These are phyloP conservation scores for Psilanteris sp. DNA, from an alignment of 1,140 invertebrate species.

Conservation along the genomic window DNA sequence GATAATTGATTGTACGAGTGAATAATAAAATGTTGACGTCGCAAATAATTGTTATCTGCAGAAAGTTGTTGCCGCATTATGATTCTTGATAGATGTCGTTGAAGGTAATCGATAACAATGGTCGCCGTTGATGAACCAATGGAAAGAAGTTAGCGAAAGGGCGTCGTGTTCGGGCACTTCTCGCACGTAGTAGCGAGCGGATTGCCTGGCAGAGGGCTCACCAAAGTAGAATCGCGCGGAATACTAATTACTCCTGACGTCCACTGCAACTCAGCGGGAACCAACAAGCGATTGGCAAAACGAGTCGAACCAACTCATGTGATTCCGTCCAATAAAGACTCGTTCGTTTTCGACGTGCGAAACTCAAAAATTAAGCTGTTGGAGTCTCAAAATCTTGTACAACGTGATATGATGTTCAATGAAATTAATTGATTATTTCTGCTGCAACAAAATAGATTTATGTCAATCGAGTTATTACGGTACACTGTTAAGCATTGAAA, in stretches of 20 bases:
- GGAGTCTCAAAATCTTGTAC: too few species aligned
- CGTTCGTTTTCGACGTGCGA: not conserved
- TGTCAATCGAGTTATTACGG: too few species aligned
- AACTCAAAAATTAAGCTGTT: not conserved
- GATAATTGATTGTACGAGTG: too few species aligned
- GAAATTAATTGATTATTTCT: too few species aligned
- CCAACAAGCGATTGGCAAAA: slow-evolving; percentile 20
- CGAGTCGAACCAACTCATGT: not conserved
- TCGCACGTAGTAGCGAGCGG: slow-evolving; percentile 20
- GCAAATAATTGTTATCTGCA: not conserved
- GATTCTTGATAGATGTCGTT: slow-evolving; percentile 13
- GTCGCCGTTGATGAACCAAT: slow-evolving; percentile 18
- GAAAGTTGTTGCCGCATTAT: not conserved
- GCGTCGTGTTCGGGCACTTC: slow-evolving; percentile 9
- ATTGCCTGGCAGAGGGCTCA: slow-evolving; percentile 18
- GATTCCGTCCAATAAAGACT: slow-evolving; percentile 23
- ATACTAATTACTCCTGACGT: slow-evolving; percentile 63
- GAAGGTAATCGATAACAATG: slow-evolving; percentile 27
- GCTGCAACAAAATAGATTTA: too few species aligned
- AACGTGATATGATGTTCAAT: too few species aligned
- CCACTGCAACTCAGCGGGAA: slow-evolving; percentile 37
- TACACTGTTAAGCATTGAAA: too few species aligned
- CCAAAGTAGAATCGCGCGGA: slow-evolving; percentile 50
- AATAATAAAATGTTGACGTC: not conserved
- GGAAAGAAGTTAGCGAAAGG: slow-evolving; percentile 19